phyloP scores from a whole-genome alignment of 2,797 vertebrate genomes.

The Eurystomus glaucurus region DNA sequence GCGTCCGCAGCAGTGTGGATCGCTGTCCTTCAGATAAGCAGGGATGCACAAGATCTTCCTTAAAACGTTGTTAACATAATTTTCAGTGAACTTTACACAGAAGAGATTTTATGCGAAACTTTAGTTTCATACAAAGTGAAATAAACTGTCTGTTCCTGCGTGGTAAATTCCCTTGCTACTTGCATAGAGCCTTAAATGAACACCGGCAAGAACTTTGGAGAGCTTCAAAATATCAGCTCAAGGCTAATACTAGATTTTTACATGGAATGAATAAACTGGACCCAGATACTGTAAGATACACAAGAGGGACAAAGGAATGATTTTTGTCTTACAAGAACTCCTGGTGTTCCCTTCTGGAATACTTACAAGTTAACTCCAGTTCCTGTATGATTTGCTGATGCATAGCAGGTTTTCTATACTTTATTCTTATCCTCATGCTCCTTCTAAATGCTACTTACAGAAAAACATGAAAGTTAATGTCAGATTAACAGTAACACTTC shows the following conservation, averaged over 20 bases:
- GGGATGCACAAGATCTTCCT: neutral
- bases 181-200: neutral
- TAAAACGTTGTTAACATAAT: rapidly evolving
- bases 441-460: neutral
- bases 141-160: neutral
- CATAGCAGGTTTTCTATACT: neutral
- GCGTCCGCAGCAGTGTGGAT: neutral
- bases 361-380: neutral
- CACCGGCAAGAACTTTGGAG: neutral
- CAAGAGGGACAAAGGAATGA: neutral
- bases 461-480: neutral
- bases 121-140: neutral
- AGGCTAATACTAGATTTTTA: neutral
- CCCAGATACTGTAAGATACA: neutral
- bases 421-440: neutral
- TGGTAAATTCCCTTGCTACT: neutral
- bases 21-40: neutral
- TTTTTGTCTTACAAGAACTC: neutral
- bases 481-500: neutral
- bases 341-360: neutral
- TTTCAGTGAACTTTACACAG: neutral
- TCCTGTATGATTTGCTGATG: neutral
- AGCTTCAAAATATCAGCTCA: neutral
- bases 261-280: neutral
- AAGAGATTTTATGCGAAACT: neutral